These are phyloP conservation scores for Exephanes ischioxanthus DNA, from an alignment of 2,888 invertebrate species.

Conservation along the genomic window DNA sequence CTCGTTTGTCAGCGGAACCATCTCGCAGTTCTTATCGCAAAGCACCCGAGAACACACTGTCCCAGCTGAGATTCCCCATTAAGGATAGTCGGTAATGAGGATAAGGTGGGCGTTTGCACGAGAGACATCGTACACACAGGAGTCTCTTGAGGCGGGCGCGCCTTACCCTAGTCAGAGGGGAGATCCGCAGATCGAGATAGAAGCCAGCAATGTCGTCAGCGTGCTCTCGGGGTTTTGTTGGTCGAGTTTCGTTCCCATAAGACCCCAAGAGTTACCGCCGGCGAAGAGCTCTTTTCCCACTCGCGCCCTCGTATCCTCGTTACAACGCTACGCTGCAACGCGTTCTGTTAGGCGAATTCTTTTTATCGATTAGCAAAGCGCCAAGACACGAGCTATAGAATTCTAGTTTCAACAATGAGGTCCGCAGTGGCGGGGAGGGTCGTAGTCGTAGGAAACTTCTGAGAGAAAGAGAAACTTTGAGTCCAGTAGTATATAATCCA, in stretches of 20 bases:
- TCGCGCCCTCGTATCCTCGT: not conserved
- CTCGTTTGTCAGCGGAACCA: conserved; percentile 37
- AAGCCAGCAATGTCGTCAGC: not conserved
- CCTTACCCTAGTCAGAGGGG: conserved; percentile 22
- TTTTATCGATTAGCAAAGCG: conserved; percentile 19
- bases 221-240: not conserved
- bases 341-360: not conserved
- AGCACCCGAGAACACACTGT: conserved; percentile 23
- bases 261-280: not conserved
- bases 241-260: not conserved
- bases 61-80: conserved; percentile 44
- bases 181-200: conserved; percentile 48
- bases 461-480: conserved; percentile 19
- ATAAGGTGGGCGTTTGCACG: conserved; percentile 43
- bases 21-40: conserved; percentile 49
- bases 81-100: conserved; percentile 50
- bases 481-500: conserved; percentile 53
- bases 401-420: conserved; percentile 24
- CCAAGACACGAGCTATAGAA: not conserved
- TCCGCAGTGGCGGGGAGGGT: not conserved
- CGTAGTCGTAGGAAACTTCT: conserved; percentile 8
- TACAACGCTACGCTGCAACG: not conserved
- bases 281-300: not conserved
- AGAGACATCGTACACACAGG: conserved; percentile 7
- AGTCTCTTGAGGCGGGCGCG: conserved; percentile 24